phyloP scores from a whole-genome alignment of 2,113 vertebrate species.

The Lota lota region DNA sequence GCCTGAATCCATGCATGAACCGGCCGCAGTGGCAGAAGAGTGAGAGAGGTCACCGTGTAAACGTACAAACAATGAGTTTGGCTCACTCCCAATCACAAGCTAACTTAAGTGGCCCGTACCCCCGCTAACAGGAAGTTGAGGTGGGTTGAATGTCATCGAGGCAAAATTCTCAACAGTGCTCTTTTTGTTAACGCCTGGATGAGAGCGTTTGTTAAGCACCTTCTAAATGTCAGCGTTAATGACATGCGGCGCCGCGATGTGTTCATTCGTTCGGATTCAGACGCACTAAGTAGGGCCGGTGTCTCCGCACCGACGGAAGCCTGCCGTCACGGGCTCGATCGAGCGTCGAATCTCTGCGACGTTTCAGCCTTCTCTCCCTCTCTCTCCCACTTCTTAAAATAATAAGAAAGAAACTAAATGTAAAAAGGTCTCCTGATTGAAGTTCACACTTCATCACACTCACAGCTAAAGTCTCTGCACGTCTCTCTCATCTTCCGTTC shows the following conservation, averaged over 20 bases:
- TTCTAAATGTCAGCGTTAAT: background rate
- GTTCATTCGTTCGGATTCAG: background rate
- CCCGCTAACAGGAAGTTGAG: too few relatives aligned
- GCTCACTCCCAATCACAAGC: too few relatives aligned
- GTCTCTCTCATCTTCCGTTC: background rate
- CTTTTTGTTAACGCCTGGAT: background rate
- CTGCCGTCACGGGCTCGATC: background rate
- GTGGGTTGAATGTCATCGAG: too few relatives aligned
- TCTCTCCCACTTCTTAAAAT: background rate
- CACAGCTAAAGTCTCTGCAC: slow-evolving; percentile 6
- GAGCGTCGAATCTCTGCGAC: background rate
- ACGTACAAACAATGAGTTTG: too few relatives aligned
- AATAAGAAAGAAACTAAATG: background rate
- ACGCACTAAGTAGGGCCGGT: background rate
- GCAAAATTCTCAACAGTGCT: too few relatives aligned
- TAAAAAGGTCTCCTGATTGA: background rate
- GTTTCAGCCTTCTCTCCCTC: background rate
- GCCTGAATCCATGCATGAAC: background rate
- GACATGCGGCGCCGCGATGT: background rate
- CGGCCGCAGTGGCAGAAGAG: background rate
- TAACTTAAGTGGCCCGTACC: too few relatives aligned
- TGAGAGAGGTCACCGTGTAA: too few relatives aligned
- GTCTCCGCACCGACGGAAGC: background rate
- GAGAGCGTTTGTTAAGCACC: background rate
- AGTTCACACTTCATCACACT: too few relatives aligned